Evolutionary conservation across 2,797 vertebrate genomes (phyloP), one percentile per base, ranked within the genome.

Genomic region (Sarcophilus harrisii): DNA sequence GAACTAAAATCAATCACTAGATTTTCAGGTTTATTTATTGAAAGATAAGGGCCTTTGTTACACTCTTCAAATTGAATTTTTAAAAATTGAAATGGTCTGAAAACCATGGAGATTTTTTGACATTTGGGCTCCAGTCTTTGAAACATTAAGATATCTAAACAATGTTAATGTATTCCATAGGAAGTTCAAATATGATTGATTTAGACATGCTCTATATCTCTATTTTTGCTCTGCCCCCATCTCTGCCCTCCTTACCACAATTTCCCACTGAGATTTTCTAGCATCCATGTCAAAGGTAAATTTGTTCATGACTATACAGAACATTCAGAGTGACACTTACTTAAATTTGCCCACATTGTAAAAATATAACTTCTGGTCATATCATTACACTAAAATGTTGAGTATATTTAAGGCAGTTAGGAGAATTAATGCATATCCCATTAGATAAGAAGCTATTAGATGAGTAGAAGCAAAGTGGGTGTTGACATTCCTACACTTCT

Each of bases 371-470:
- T 94, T 97, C 95, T 92, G 54, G 93, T 92, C 90, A 91, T 94
- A 89, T 62, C 96, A 96, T 93, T 96, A 94, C 38, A 93, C n/a
- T 93, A 92, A 97, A 95, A 92, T 58, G 54, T 94, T 81, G 58
- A 91, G 95, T 93, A 96, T 95, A 45, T 94, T 93, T 96, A 95
- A 96, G 32, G 97, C 90, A 90, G 90, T 95, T 94, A 91, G 95
- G 96, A 97, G 93, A 97, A 97, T 95, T 96, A 96, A 93, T 96
- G 62, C 57, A 95, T 66, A 94, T 92, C 93, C 90, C 81, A 92
- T 97, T 96, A 96, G 92, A 95, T 55, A 96, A 95, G 90, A 93
- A 96, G 94, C 90, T 96, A 93, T 96, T 96, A 96, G 62, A 92
- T 95, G 90, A 97, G 90, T 73, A 96, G 95, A 91, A 97, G 93